Evolutionary conservation across 1,140 invertebrate genomes (phyloP).

Genomic region (Drosophila tristis): DNA sequence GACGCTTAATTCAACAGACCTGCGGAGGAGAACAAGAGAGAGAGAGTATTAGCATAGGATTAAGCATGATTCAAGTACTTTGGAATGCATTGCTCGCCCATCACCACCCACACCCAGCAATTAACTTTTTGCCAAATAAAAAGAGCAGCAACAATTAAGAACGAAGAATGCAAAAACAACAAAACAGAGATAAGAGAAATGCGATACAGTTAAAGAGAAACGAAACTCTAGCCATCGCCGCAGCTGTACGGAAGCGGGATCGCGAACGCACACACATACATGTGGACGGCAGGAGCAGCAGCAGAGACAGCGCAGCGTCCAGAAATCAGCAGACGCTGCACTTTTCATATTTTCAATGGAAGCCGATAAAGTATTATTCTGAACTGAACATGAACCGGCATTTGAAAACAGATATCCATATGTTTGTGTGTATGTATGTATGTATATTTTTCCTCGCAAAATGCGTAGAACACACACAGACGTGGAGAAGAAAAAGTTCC

Average conservation of each 20-base stretch:
- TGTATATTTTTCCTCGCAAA: too few relatives aligned
- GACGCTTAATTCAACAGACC: neutral
- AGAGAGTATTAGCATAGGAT: conserved; percentile 4
- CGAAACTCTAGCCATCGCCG: neutral
- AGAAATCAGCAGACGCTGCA: too few relatives aligned
- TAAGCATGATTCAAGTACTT: conserved; percentile 36
- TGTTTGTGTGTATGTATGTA: too few relatives aligned
- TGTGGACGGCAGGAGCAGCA: neutral
- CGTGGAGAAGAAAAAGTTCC: neutral
- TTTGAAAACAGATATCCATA: too few relatives aligned
- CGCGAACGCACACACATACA: too few relatives aligned
- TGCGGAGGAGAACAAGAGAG: conserved; percentile 14
- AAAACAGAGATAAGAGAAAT: conserved; percentile 5
- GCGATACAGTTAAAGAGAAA: conserved; percentile 13
- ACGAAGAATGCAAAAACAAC: conserved; percentile 12
- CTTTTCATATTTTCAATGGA: neutral
- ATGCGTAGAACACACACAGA: neutral
- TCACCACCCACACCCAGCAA: conserved; percentile 14
- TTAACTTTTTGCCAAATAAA: conserved; percentile 7
- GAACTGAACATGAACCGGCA: too few relatives aligned
- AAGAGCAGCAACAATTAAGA: conserved; percentile 14
- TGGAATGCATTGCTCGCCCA: conserved; percentile 33
- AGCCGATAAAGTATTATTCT: neutral
- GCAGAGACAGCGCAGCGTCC: too few relatives aligned
- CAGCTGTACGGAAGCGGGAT: too few relatives aligned